Base-by-base conservation (phyloP, 1,140 invertebrate genomes). In the Caenorhabditis briggsae region DNA sequence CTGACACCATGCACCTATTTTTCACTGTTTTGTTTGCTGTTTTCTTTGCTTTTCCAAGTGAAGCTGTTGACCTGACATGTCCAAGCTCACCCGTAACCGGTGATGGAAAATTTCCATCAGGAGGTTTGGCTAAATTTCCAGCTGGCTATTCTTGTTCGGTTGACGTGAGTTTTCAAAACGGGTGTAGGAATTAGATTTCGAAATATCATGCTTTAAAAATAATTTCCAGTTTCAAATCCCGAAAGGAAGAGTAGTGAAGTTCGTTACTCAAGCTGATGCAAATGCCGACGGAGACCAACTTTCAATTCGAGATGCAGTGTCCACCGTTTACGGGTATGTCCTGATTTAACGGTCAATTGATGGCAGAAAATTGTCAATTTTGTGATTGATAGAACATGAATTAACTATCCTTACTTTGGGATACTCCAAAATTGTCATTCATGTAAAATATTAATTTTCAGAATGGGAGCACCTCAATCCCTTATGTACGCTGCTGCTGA, bases 151-250 rank as follows among this genome's bases (percentile, higher is more conserved):
- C 16, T 5, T 70, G 64, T 46, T 14, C 3, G 5, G 8, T 70
- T 43, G 33, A 70, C 2, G 64, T 70, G 12, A 43, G 8, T 70
- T 18, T 7, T 18, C 11, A 53, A 53, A 53, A 53, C 50, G 50
- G 5, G 50, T 11, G 0, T 53, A 18, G 16, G 50, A 16, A n/a
- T n/a, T n/a, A n/a, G n/a, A 64, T 25, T 14, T 8, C 9, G 23
- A 2, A 33, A 6, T 70, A 6, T 5, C 7, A 46, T 9, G 11
- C 9, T 2, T 12, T 46, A 46, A 70, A 18, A 33, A 33, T 12
- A 7, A 1, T 70, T 70, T 70, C 43, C 41, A 70, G 64, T 70
- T 70, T 46, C 2, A 70, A 16, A 70, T 70, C 16, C 64, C 64
- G 9, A 20, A 70, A 18, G 64, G 64, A n/a, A 33, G 7, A 46